Conservation (phyloP, 2,797 vertebrate species). For the Novumbra hubbsi region DNA sequence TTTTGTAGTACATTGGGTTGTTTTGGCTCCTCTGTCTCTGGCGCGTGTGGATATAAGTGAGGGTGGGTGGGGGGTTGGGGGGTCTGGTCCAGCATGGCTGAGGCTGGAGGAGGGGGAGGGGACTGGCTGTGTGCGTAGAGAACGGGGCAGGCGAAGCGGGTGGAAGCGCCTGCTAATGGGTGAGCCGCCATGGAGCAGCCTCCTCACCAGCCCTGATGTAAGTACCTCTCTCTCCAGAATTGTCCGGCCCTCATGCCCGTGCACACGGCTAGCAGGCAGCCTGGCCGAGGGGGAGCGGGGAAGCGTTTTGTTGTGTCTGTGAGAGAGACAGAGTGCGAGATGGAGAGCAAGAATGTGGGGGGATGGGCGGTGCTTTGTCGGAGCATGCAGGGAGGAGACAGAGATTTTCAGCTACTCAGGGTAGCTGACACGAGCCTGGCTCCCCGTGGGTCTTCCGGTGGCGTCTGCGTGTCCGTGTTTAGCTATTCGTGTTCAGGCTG, state of each 20-base stretch:
- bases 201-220: conserved; percentile 15
- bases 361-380: conserved; percentile 59
- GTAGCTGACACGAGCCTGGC: conserved; percentile 10
- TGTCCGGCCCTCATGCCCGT: conserved; percentile 5
- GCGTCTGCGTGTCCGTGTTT: conserved; percentile 15
- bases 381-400: conserved; percentile 24
- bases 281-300: conserved; percentile 56
- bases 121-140: conserved; percentile 16
- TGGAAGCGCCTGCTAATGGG: conserved; percentile 18
- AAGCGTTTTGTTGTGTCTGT: conserved; percentile 55
- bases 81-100: conserved; percentile 27
- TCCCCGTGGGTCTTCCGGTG: conserved; percentile 9
- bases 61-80: conserved; percentile 4
- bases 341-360: conserved; percentile 27
- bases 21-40: conserved; percentile 1
- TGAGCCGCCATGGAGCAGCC: conserved; percentile 21
- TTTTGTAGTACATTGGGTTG: background rate
- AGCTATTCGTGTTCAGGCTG: background rate
- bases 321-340: conserved; percentile 27
- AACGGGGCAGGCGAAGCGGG: conserved; percentile 19
- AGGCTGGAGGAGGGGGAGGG: conserved; percentile 6
- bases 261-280: background rate
- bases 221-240: conserved; percentile 27
- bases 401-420: conserved; percentile 30
- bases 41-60: background rate